Conservation (phyloP, 2,797 vertebrate species). For the Rallus crepitans region DNA sequence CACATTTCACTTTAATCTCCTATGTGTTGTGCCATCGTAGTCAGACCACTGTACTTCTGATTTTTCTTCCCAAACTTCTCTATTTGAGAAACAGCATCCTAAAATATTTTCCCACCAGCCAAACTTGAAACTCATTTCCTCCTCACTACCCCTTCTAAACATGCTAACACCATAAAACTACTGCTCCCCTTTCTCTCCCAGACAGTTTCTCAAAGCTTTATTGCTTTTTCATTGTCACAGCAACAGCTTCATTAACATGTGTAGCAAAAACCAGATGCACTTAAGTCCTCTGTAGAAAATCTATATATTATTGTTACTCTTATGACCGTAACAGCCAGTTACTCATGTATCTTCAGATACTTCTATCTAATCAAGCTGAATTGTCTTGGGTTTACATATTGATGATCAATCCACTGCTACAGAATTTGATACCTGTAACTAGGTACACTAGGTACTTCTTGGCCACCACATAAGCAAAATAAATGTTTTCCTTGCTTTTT, state of each 20-base stretch:
- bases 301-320: background rate
- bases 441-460: background rate
- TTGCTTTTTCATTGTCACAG: background rate
- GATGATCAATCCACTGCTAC: accelerated
- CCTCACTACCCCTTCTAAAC: background rate
- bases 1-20: background rate
- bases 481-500: background rate
- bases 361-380: background rate
- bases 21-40: accelerated
- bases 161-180: background rate
- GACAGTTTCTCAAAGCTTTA: background rate
- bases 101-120: background rate
- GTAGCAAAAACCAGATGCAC: background rate
- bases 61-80: background rate
- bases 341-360: background rate
- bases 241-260: background rate
- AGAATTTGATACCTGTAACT: background rate
- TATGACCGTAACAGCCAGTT: background rate
- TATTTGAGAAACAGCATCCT: background rate
- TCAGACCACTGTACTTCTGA: background rate
- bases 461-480: background rate
- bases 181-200: background rate
- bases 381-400: background rate
- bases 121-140: background rate
- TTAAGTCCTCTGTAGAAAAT: background rate